These are phyloP conservation scores for Drosophila niveifrons DNA, from an alignment of 2,888 invertebrate species.

Conservation along the genomic window DNA sequence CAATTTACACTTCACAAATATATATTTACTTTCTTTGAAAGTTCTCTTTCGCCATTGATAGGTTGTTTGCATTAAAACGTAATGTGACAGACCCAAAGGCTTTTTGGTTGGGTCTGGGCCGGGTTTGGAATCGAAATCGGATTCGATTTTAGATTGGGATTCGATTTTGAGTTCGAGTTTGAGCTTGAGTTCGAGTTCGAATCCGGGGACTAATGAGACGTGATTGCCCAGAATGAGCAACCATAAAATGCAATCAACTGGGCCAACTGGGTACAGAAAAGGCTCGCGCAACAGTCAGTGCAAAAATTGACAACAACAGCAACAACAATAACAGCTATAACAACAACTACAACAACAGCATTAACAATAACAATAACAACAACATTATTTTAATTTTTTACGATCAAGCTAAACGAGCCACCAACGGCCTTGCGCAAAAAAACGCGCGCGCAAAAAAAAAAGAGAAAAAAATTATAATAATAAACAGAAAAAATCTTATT, in stretches of 20 bases:
- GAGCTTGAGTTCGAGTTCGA: not conserved
- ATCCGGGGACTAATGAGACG: slow-evolving; percentile 34
- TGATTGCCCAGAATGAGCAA: slow-evolving; percentile 38
- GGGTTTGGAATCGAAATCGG: slow-evolving; percentile 4
- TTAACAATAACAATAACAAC: slow-evolving; percentile 24
- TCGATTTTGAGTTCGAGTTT: too few species aligned
- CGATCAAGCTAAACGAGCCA: slow-evolving; percentile 50
- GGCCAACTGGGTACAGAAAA: slow-evolving; percentile 45
- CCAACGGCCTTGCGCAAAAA: slow-evolving; percentile 59
- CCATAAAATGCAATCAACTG: slow-evolving; percentile 51
- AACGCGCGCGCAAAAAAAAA: slow-evolving; percentile 10
- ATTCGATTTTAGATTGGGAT: not conserved
- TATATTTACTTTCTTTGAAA: not conserved
- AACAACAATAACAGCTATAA: slow-evolving; percentile 3
- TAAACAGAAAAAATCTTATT: slow-evolving; percentile 45
- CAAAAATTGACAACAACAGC: slow-evolving; percentile 1
- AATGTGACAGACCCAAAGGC: slow-evolving; percentile 38
- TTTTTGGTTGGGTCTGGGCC: slow-evolving; percentile 41
- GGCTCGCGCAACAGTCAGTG: slow-evolving; percentile 36
- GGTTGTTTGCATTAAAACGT: not conserved
- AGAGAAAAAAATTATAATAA: slow-evolving; percentile 13
- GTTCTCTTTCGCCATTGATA: not conserved
- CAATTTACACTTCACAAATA: too few species aligned
- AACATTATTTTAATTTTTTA: slow-evolving; percentile 40
- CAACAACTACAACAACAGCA: slow-evolving; percentile 11